Base-by-base conservation (phyloP, 2,113 vertebrate genomes). In the Pimephales promelas region DNA sequence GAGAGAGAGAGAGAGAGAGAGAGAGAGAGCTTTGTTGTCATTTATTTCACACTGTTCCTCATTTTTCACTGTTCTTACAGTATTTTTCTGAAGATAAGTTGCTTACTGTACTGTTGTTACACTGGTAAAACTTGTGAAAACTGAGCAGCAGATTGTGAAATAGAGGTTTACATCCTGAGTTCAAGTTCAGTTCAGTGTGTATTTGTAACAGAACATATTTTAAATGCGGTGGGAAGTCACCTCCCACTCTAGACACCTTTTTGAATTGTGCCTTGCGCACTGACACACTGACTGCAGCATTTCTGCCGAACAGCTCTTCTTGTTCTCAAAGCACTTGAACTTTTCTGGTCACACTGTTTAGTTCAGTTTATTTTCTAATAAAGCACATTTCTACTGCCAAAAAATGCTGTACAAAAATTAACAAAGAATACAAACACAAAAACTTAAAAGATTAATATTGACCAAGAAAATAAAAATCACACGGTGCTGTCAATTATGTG, bases 251-350 rank as follows among this genome's bases (percentile, higher is more conserved):
- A 49, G 47, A 54, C 79, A 34, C 31, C 45, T 54, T 56, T 70
- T 26, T 70, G 62, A 66, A 80, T 80, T 66, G 59, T 80, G 59
- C 78, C 61, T 80, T 66, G 78, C 43, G 1, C 59, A 45, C 83
- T 85, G 83, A 85, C 77, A 85, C 83, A 80, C 40, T 85, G 83
- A 85, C 77, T 84, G 76, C 56, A 74, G 40, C 26, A 34, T 59
- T 73, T 78, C 49, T 28, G 52, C 54, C 45, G 22, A 78, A 45
- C 47, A 77, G 54, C 83, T 40, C 52, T 31, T 84, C 61, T 70
- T 22, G 18, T 68, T 22, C 83, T 78, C 36, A 70, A 81, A 70
- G 64, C 79, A 36, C 62, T 64, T 64, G n/a, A 79, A 59, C 56
- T 75, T 68, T 59, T 54, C 36, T 57, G 74, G 22, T 77, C 62